phyloP scores from a whole-genome alignment of 2,113 vertebrate species.

The Vulpes ferrilata region DNA sequence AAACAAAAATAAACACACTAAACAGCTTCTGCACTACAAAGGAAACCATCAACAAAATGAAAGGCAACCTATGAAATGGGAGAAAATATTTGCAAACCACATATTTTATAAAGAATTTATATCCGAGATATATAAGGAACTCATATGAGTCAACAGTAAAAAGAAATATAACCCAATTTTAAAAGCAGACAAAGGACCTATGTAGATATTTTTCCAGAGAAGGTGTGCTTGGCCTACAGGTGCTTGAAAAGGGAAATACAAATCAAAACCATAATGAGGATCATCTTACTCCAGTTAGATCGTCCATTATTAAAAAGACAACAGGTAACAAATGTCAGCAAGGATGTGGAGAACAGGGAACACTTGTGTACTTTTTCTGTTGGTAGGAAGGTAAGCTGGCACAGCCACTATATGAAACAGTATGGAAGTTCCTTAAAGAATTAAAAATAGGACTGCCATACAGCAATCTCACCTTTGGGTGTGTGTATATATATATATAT shows the following conservation, averaged over 20 bases:
- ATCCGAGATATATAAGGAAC: neutral
- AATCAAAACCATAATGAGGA: neutral
- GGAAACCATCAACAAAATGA: neutral
- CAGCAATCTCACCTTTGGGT: neutral
- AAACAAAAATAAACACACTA: neutral
- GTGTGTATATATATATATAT: no score
- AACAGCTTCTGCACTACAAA: neutral
- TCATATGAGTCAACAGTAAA: neutral
- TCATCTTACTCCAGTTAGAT: neutral
- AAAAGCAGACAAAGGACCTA: neutral
- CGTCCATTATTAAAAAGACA: neutral
- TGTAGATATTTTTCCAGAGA: neutral
- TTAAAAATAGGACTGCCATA: neutral
- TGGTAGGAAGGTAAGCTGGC: neutral
- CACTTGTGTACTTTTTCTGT: neutral
- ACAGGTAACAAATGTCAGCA: neutral
- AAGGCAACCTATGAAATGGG: neutral
- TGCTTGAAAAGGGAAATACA: neutral
- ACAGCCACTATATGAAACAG: neutral
- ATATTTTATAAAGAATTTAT: neutral
- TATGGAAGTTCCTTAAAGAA: neutral
- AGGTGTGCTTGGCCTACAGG: neutral
- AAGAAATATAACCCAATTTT: neutral
- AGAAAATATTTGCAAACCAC: neutral
- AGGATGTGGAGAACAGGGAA: neutral